These are phyloP conservation scores for Holothuria glaberrima DNA, from an alignment of 35 echinoderm and acorn worm species.

Conservation along the genomic window DNA sequence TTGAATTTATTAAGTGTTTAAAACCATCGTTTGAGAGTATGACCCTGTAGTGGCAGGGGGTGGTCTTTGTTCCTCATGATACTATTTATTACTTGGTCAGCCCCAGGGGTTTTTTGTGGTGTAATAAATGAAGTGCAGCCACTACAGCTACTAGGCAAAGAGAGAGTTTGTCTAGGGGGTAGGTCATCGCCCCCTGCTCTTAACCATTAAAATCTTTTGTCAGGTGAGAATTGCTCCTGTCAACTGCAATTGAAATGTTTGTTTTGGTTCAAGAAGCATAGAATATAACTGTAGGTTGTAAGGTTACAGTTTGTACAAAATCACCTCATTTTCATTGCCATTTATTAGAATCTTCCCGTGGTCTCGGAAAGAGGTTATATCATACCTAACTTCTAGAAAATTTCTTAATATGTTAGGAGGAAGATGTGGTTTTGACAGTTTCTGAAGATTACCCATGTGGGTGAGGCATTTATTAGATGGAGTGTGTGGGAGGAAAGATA, in stretches of 20 bases:
- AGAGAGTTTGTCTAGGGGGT: constrained; percentile 4
- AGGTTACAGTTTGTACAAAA: no score
- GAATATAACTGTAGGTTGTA: no score
- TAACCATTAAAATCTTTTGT: neutral
- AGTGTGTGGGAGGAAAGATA: no score
- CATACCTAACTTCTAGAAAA: no score
- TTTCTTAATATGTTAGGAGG: no score
- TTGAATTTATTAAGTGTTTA: no score
- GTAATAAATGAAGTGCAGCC: neutral
- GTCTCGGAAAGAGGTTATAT: no score
- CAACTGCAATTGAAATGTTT: constrained; percentile 26
- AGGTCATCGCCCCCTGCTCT: constrained; percentile 9
- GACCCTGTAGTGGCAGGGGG: constrained; percentile 1
- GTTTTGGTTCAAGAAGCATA: constrained; percentile 6
- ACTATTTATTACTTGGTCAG: neutral
- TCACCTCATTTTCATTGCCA: no score
- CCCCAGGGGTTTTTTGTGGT: neutral
- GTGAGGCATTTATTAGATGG: no score
- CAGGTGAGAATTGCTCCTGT: neutral
- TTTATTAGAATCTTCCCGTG: no score
- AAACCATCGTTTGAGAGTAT: neutral
- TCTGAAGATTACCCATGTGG: no score
- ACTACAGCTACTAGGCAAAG: neutral
- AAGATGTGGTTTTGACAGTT: no score
- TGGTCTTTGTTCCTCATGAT: neutral